phyloP scores from a whole-genome alignment of 2,888 invertebrate species.

The Leptopilina myrica region DNA sequence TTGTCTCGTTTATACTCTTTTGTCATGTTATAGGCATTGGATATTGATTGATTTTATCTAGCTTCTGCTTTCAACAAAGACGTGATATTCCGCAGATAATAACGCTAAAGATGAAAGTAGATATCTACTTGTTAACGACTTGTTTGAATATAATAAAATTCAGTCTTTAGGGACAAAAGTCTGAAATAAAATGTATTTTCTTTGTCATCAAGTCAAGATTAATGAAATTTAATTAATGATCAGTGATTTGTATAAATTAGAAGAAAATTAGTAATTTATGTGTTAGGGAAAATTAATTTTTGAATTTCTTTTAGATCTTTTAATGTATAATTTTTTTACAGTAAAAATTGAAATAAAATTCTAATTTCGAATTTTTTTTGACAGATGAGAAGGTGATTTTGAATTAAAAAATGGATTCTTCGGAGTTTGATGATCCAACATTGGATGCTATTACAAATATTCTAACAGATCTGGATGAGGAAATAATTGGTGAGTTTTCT shows the following conservation, averaged over 20 bases:
- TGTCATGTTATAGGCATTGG: background rate
- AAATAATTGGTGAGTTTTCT: background rate
- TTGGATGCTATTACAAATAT: too few species aligned
- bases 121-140: background rate
- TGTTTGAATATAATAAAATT: background rate
- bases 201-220: too few species aligned
- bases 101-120: background rate
- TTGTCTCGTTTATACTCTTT: background rate
- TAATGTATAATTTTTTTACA: too few species aligned
- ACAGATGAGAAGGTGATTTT: background rate
- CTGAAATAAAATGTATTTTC: too few species aligned
- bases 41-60: slow-evolving; percentile 10
- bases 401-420: background rate
- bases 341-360: too few species aligned
- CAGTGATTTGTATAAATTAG: too few species aligned
- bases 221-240: too few species aligned
- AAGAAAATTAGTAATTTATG: too few species aligned
- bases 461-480: too few species aligned
- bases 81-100: background rate
- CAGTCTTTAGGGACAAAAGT: background rate
- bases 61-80: background rate
- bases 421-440: background rate
- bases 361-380: too few species aligned
- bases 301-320: too few species aligned
- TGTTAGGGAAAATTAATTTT: too few species aligned